Evolutionary conservation across 92 coral and sea anemone species (phyloP).

Genomic region (Bergia puertoricense): DNA sequence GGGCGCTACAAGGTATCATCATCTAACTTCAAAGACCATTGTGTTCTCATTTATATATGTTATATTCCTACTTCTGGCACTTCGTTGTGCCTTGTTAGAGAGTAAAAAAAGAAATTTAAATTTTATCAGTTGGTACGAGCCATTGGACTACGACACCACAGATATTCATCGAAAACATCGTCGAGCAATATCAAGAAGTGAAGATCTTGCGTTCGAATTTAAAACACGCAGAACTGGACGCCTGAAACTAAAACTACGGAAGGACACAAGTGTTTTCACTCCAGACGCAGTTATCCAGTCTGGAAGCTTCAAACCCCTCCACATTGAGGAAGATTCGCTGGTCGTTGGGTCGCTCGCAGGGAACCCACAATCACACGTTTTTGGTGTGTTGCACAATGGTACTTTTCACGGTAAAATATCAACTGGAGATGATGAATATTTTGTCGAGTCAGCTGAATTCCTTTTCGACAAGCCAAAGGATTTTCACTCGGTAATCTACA

Average conservation of each 20-base stretch:
- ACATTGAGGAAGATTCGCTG: conserved; percentile 65
- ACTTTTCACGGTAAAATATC: conserved; percentile 82
- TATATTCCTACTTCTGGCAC: not conserved
- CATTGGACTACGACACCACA: conserved; percentile 65
- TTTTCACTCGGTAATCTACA: conserved; percentile 90
- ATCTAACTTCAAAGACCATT: no score
- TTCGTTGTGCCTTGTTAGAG: conserved; percentile 26
- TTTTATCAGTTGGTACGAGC: conserved; percentile 71
- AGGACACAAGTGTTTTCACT: conserved; percentile 68
- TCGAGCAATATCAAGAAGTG: conserved; percentile 58
- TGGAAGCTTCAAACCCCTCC: conserved; percentile 64
- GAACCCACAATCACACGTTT: conserved; percentile 71
- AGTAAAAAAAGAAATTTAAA: conserved; percentile 45
- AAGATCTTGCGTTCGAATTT: conserved; percentile 63
- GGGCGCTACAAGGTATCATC: no score
- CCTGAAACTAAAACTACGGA: conserved; percentile 62
- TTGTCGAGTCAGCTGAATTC: conserved; percentile 79
- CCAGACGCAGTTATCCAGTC: conserved; percentile 64
- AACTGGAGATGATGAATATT: conserved; percentile 61
- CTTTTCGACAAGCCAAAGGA: conserved; percentile 64
- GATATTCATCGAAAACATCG: conserved; percentile 63
- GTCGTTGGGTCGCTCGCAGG: conserved; percentile 73
- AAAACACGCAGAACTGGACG: conserved; percentile 65
- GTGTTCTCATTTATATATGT: no score
- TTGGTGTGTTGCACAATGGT: conserved; percentile 81